Base-by-base conservation (phyloP, 2,888 invertebrate genomes). In the Cheilosia pagana region DNA sequence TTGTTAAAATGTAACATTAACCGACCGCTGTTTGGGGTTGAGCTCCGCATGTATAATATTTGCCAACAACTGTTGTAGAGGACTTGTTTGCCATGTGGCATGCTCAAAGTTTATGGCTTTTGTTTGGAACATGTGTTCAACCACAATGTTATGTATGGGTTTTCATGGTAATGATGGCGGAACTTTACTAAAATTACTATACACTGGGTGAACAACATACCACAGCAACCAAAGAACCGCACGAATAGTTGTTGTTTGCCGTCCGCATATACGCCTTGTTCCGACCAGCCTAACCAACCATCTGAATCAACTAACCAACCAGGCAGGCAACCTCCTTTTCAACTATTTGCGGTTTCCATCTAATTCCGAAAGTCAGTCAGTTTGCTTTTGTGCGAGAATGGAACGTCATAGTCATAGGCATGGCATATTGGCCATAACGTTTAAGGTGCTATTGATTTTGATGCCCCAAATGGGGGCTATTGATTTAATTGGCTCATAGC, bases 61-160 rank as follows among this genome's bases (percentile, higher is more conserved):
- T 77, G 70, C 59, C 55, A 53, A 59, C 55, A 53, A 59, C 68
- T 70, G 53, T n/a, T 50, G 62, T 68, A 50, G 55, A 50, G 55
- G 55, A 53, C 31, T 63, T 85, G 65, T 76, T 75, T 79, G 50
- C 70, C 79, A 75, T 85, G 79, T 79, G 79, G 79, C 74, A 79
- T 79, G 83, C 74, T 79, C 53, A 75, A 78, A 74, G 83, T 85
- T 79, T 85, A 85, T 79, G 83, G 83, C 65, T 53, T 85, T 70
- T 85, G 83, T 79, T 83, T 79, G 57, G 63, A 83, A 75, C 83
- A 85, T 85, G 83, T 85, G 83, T 85, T 79, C 72, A 70, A 85
- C 83, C 83, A 57, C 83, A 85, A 85, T 85, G 83, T 85, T 85
- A 79, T 79, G 83, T 78, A 79, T 85, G 83, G 77, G 74, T 85